A percentile compares a stretch with the other conserved stretches of the same genome.
phyloP scores from a whole-genome alignment of 1,140 invertebrate genomes.

The Theocolax elegans region DNA sequence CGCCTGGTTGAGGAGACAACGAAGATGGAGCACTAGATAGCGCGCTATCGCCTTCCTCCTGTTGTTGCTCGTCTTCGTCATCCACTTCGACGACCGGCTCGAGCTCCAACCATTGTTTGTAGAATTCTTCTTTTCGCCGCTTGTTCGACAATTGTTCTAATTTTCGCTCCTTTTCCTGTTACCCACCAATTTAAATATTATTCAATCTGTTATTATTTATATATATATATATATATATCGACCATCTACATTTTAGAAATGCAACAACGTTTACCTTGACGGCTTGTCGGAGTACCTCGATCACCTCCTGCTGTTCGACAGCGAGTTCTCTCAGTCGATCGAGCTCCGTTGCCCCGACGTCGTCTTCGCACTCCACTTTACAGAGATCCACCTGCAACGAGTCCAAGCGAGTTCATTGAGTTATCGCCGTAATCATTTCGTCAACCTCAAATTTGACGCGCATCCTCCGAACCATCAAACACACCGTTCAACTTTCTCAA shows the following conservation, averaged over 20 bases:
- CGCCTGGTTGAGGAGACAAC: slow-evolving; percentile 58
- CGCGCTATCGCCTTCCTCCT: slow-evolving; percentile 59
- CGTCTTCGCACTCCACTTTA: slow-evolving; percentile 53
- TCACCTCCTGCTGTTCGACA: slow-evolving; percentile 62
- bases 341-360: slow-evolving; percentile 53
- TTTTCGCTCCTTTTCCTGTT: slow-evolving; percentile 62
- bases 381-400: slow-evolving; percentile 53
- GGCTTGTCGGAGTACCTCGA: slow-evolving; percentile 61
- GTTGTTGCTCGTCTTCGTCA: slow-evolving; percentile 60
- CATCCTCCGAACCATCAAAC: too few species aligned
- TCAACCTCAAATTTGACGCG: too few species aligned
- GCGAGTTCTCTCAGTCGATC: slow-evolving; percentile 60
- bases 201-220: too few species aligned
- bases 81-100: slow-evolving; percentile 63
- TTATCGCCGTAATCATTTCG: not conserved
- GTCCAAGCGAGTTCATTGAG: slow-evolving; percentile 8
- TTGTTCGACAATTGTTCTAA: slow-evolving; percentile 62
- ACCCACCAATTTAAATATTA: too few species aligned
- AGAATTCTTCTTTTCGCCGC: slow-evolving; percentile 60
- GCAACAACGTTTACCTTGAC: slow-evolving; percentile 57
- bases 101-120: slow-evolving; percentile 60
- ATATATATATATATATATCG: too few species aligned
- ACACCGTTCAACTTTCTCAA: too few species aligned
- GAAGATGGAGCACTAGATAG: slow-evolving; percentile 59
- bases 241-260: not conserved